A percentile compares a stretch with the other conserved stretches of the same genome.
phyloP scores from a whole-genome alignment of 1,140 invertebrate species.

The Drosophila nigrodunni region DNA sequence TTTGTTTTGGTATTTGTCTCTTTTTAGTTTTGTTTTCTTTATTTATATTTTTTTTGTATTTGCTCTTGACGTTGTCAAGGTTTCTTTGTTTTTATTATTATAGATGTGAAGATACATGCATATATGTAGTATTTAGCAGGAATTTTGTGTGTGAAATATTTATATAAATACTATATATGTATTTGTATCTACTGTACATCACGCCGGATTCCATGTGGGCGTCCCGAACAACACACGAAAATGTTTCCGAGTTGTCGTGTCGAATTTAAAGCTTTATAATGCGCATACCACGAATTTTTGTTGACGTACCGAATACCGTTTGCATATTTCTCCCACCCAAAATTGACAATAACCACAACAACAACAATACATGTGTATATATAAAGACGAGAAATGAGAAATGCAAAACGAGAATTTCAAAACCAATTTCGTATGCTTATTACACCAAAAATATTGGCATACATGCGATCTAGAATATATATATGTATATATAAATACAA shows the following conservation, averaged over 20 bases:
- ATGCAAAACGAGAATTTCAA: conserved; percentile 39
- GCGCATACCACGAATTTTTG: conserved; percentile 78
- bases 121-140: conserved; percentile 55
- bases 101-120: conserved; percentile 24
- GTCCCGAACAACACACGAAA: conserved; percentile 57
- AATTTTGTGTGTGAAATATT: conserved; percentile 64
- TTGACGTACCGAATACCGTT: conserved; percentile 79
- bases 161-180: conserved; percentile 37
- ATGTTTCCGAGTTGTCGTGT: conserved; percentile 80
- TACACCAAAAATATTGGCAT: conserved; percentile 50
- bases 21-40: conserved; percentile 6
- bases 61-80: conserved; percentile 76
- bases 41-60: conserved; percentile 43
- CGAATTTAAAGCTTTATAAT: conserved; percentile 77
- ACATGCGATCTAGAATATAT: conserved; percentile 5
- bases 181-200: conserved; percentile 27
- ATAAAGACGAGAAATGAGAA: conserved; percentile 4
- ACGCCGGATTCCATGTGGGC: conserved; percentile 69
- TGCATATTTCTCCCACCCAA: conserved; percentile 61
- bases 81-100: conserved; percentile 54
- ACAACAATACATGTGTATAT: too few relatives aligned
- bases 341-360: conserved; percentile 19
- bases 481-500: conserved; percentile 1
- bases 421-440: conserved; percentile 46
- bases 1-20: conserved; percentile 5